Percentiles rank a stretch among this genome's conserved stretches.
Evolutionary conservation across 2,797 vertebrate species (phyloP).

Genomic region (Enteromius unitaeniatus): DNA sequence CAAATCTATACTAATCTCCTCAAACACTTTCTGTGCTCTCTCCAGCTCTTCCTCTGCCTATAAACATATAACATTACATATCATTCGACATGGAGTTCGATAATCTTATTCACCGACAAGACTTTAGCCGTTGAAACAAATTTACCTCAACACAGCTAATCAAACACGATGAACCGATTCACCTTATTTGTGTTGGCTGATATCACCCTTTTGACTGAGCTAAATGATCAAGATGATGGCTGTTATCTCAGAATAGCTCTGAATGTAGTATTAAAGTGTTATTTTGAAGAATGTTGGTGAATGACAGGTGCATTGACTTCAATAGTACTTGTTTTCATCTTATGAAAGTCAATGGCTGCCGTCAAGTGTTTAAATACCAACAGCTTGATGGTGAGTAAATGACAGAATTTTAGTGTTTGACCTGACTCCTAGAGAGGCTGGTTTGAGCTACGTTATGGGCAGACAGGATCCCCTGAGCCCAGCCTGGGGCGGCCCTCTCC

Average conservation of each 20-base stretch:
- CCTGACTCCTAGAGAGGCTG: conserved; percentile 97
- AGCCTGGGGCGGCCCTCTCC: conserved; percentile 97
- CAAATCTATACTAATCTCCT: conserved; percentile 96
- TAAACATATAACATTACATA: conserved; percentile 1
- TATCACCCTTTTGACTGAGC: not conserved
- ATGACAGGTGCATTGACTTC: not conserved
- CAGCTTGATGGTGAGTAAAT: not conserved
- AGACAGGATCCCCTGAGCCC: conserved; percentile 99
- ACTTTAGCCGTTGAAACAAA: not conserved
- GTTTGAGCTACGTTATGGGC: conserved; percentile 98
- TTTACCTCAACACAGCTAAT: not conserved
- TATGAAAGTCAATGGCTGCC: not conserved
- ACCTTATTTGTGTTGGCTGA: not conserved
- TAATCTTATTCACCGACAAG: not conserved
- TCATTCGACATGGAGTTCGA: not conserved
- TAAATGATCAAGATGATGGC: not conserved
- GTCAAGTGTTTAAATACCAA: not conserved
- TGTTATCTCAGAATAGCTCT: not conserved
- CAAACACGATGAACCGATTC: not conserved
- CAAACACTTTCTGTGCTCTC: conserved; percentile 98
- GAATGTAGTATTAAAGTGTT: not conserved
- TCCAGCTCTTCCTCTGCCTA: conserved; percentile 97
- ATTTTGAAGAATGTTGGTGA: not conserved
- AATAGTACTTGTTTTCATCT: not conserved
- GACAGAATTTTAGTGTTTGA: not conserved